Evolutionary conservation across 1,140 invertebrate species (phyloP).

Genomic region (Stenopsyche tienmushanensis): DNA sequence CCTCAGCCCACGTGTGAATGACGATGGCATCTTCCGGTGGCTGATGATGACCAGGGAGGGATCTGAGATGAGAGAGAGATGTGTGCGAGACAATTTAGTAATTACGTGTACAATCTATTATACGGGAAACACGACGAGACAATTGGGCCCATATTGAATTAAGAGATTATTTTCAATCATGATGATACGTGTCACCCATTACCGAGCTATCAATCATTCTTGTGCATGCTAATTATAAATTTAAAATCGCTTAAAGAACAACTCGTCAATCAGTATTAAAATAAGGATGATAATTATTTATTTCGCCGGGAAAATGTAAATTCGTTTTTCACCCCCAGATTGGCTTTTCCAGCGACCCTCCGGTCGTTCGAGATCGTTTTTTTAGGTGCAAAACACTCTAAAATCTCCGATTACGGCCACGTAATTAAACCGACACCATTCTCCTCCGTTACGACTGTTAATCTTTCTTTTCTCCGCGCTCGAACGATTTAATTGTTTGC

Average conservation of each 20-base stretch:
- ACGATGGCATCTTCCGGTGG: constrained; percentile 21
- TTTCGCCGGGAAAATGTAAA: too few relatives aligned
- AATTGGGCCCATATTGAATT: too few relatives aligned
- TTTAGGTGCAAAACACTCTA: constrained; percentile 21
- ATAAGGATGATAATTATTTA: too few relatives aligned
- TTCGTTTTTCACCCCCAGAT: too few relatives aligned
- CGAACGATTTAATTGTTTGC: constrained; percentile 41
- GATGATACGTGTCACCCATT: too few relatives aligned
- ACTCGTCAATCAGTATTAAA: too few relatives aligned
- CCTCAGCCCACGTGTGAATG: constrained; percentile 34
- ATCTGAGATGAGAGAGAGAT: too few relatives aligned
- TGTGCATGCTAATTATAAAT: too few relatives aligned
- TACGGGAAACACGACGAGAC: background rate
- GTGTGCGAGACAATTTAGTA: constrained; percentile 23
- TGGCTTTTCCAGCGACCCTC: too few relatives aligned
- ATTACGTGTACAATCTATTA: constrained; percentile 17
- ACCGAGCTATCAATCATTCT: too few relatives aligned
- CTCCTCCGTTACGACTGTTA: constrained; percentile 37
- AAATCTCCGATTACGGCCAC: constrained; percentile 34
- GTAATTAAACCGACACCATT: constrained; percentile 38
- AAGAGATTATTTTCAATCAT: too few relatives aligned
- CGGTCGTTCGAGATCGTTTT: background rate
- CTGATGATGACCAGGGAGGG: constrained; percentile 2
- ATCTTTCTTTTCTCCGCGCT: constrained; percentile 34
- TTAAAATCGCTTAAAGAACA: too few relatives aligned